Evolutionary conservation across 2,888 invertebrate genomes (phyloP), one percentile per base, ranked within the genome.

Genomic region (Drosophila tanythrix): DNA sequence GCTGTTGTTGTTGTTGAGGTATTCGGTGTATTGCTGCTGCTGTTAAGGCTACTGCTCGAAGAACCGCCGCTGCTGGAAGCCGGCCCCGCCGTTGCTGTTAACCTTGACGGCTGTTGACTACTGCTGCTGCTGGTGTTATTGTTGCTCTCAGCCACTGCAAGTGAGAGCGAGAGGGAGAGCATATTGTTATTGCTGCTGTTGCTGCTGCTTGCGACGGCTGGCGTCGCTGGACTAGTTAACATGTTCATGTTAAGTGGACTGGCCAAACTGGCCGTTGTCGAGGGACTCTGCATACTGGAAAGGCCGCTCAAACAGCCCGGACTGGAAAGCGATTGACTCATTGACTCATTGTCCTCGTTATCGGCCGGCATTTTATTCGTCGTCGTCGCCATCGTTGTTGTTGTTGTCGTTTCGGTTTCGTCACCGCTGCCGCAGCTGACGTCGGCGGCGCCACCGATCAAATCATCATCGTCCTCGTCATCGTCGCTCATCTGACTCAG

Each of bases 401-500:
- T 29, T 10, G n/a, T 56, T n/a, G 55, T 38, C n/a, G 27, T 27
- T 7, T 71, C 70, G 8, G 25, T n/a, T 7, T 95, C 93, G 82
- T 96, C 95, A 92, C 96, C 95, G 92, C 96, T 95, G 94, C 97
- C 96, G 92, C 96, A 96, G 91, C 97, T 96, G 89, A 96, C 96
- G 89, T 96, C 97, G 88, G 96, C 96, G 13, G 96, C 96, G 89
- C 96, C 97, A 88, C 96, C 96, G 83, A 96, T 96, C 83, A 96
- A 93, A 92, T 96, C 89, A 46, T 92, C 92, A 21, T 91, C 91
- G 35, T 91, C 90, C 8, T 91, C 92, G 11, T 92, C 91, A 27
- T 91, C 92, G 25, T 91, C 87, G 38, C 85, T 87, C 35, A 82
- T 38, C 31, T 87, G 88, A 68, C 90, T 76, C 35, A 79, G 29